These are phyloP conservation scores for Leucopsar rothschildi DNA, from an alignment of 2,113 vertebrate species.

Conservation along the genomic window DNA sequence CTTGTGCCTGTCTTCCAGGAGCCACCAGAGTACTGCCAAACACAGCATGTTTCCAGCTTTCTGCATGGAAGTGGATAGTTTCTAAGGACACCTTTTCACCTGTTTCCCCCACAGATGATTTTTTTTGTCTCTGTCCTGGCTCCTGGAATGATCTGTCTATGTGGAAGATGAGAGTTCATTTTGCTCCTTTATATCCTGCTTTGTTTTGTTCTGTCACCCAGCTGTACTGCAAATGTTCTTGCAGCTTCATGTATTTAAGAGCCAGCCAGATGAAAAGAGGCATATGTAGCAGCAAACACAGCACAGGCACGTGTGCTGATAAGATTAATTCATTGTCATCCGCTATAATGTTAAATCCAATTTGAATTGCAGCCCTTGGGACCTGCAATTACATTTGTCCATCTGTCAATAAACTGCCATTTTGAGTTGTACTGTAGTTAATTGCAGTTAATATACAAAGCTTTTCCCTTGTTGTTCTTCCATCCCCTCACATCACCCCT, in stretches of 20 bases:
- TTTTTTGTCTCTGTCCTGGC: background rate
- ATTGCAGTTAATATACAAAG: background rate
- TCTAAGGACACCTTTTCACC: background rate
- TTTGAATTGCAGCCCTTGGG: conserved; percentile 36
- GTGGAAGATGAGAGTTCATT: background rate
- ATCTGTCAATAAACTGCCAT: conserved; percentile 37
- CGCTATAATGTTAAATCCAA: background rate
- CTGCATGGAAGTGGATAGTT: background rate
- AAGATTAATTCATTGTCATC: conserved; percentile 50
- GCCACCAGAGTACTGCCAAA: background rate
- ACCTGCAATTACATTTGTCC: background rate
- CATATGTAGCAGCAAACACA: background rate
- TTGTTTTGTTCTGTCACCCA: background rate
- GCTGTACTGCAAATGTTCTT: background rate
- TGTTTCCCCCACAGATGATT: background rate
- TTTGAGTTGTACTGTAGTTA: background rate
- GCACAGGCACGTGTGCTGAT: background rate
- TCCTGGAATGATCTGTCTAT: background rate
- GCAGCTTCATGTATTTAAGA: background rate
- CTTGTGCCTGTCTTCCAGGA: background rate
- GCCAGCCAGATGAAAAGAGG: background rate
- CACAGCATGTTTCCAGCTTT: background rate
- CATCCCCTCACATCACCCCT: background rate
- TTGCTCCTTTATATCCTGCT: background rate
- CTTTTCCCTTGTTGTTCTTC: background rate